phyloP scores from a whole-genome alignment of 2,797 vertebrate species.

The Bufotes viridis region DNA sequence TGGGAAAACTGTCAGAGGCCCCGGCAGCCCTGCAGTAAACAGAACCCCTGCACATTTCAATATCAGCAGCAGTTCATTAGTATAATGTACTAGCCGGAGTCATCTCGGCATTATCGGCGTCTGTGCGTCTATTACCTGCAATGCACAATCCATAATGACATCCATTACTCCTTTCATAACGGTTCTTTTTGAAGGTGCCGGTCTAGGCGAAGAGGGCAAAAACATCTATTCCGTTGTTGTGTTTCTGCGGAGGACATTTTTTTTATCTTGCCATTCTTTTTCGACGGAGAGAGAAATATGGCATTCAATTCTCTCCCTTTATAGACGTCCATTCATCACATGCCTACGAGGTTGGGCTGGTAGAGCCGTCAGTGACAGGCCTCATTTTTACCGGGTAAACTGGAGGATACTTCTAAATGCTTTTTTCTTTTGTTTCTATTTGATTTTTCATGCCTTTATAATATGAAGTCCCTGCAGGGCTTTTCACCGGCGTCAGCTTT shows the following conservation, averaged over 20 bases:
- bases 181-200: conserved; percentile 37
- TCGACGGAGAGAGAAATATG: conserved; percentile 41
- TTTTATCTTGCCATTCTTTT: conserved; percentile 22
- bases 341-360: conserved; percentile 26
- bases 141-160: conserved; percentile 56
- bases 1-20: conserved; percentile 44
- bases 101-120: conserved; percentile 45
- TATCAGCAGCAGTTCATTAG: conserved; percentile 61
- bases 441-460: conserved; percentile 13
- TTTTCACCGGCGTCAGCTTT: background rate
- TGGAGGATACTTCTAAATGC: conserved; percentile 34
- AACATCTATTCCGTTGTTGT: background rate
- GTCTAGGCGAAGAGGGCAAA: conserved; percentile 1
- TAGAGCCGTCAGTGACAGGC: conserved; percentile 21
- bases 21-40: conserved; percentile 45
- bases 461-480: conserved; percentile 16
- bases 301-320: conserved; percentile 43
- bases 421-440: background rate
- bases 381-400: conserved; percentile 52
- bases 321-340: conserved; percentile 48
- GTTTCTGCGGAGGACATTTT: conserved; percentile 26
- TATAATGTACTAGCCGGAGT: conserved; percentile 55
- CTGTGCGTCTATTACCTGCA: conserved; percentile 52
- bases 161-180: conserved; percentile 46
- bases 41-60: conserved; percentile 59